A percentile compares a stretch with the other conserved stretches of the same genome.
phyloP scores from a whole-genome alignment of 2,797 vertebrate species.

The Poecilia gillii region DNA sequence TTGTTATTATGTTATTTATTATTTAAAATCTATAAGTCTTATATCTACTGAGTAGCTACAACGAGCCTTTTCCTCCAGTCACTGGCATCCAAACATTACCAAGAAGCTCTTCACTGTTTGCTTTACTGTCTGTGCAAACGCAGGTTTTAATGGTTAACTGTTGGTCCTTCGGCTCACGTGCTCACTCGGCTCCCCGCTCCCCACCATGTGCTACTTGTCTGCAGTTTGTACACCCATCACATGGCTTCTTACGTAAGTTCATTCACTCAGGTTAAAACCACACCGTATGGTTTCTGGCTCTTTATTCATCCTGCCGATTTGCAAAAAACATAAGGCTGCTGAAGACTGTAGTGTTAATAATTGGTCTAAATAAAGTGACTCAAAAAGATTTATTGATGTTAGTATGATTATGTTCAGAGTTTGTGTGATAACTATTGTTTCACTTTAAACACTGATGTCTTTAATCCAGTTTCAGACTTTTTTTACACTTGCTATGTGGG shows the following conservation, averaged over 20 bases:
- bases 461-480: background rate
- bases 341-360: background rate
- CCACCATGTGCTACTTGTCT: slow-evolving; percentile 4
- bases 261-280: background rate
- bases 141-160: background rate
- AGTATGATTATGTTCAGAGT: background rate
- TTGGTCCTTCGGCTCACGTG: slow-evolving; percentile 12
- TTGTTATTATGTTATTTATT: background rate
- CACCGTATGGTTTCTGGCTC: background rate
- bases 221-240: slow-evolving; percentile 12
- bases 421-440: background rate
- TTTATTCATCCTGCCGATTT: background rate
- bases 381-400: background rate
- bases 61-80: background rate
- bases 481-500: background rate
- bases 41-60: background rate
- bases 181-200: too few species aligned
- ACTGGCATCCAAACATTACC: background rate
- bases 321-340: background rate
- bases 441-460: background rate
- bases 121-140: background rate
- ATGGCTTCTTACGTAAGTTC: slow-evolving; percentile 9
- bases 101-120: background rate
- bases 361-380: background rate
- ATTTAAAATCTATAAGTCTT: background rate